A percentile compares a stretch with the other conserved stretches of the same genome.
phyloP scores from a whole-genome alignment of 2,888 invertebrate species.

The Cerceris rybyensis region DNA sequence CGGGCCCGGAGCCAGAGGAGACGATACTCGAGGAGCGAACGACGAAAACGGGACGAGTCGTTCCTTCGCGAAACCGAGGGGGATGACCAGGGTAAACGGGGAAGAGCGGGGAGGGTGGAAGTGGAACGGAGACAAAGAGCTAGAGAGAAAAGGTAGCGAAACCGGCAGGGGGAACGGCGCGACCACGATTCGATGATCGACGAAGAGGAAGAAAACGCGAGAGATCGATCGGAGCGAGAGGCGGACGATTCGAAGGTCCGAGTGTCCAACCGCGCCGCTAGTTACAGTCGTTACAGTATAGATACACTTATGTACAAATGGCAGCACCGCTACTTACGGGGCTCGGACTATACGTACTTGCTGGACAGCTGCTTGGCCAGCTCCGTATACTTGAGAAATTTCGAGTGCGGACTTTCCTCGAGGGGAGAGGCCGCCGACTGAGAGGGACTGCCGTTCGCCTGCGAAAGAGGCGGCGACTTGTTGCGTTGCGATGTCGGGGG shows the following conservation, averaged over 20 bases:
- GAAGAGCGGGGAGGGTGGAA: no score
- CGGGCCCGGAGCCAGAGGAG: slow-evolving; percentile 49
- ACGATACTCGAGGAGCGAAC: slow-evolving; percentile 25
- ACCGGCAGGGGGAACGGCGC: neutral
- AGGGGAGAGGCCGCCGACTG: slow-evolving; percentile 81
- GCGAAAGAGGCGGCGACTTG: slow-evolving; percentile 82
- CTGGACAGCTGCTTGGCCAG: slow-evolving; percentile 98
- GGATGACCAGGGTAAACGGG: no score
- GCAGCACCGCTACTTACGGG: slow-evolving; percentile 81
- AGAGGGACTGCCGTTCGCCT: slow-evolving; percentile 81
- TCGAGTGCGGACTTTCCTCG: slow-evolving; percentile 97
- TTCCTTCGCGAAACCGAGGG: neutral
- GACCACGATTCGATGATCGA: neutral
- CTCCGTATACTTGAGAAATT: slow-evolving; percentile 99
- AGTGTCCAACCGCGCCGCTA: slow-evolving; percentile 61
- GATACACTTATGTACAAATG: slow-evolving; percentile 82
- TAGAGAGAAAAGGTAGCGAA: no score
- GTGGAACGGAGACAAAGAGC: no score
- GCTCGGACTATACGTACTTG: slow-evolving; percentile 92
- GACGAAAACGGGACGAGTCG: neutral
- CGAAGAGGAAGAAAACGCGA: neutral
- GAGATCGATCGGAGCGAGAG: neutral
- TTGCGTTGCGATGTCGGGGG: slow-evolving; percentile 84
- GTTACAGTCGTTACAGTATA: slow-evolving; percentile 79
- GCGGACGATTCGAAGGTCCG: slow-evolving; percentile 53